Evolutionary conservation across 2,797 vertebrate species (phyloP).

Genomic region (Echiichthys vipera): DNA sequence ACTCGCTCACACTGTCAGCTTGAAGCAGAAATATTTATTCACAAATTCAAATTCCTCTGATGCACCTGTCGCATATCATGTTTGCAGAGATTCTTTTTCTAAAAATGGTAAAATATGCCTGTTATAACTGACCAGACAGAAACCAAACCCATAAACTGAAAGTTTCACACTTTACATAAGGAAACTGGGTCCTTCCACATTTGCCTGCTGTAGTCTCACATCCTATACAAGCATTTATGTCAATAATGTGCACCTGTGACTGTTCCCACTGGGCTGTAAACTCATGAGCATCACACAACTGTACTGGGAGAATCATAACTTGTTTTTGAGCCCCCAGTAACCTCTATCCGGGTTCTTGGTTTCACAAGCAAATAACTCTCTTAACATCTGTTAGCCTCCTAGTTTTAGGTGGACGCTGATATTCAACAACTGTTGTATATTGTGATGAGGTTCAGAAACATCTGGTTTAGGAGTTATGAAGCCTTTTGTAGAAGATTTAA

Average conservation of each 20-base stretch:
- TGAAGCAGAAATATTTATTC: no score
- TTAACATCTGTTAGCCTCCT: conserved; percentile 60
- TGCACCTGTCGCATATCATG: no score
- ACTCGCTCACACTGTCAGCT: no score
- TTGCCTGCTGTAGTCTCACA: conserved; percentile 60
- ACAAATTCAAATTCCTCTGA: no score
- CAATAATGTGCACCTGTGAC: conserved; percentile 80
- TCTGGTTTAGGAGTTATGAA: conserved; percentile 12
- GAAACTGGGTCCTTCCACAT: conserved; percentile 39
- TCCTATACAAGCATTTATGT: conserved; percentile 51
- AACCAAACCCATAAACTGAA: conserved; percentile 4
- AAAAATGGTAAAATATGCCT: neutral
- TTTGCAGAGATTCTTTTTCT: no score
- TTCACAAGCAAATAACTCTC: conserved; percentile 67
- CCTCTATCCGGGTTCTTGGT: conserved; percentile 60
- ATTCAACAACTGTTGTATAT: conserved; percentile 31
- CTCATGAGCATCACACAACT: conserved; percentile 37
- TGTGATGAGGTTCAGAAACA: neutral
- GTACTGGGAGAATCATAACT: conserved; percentile 40
- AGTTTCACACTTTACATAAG: conserved; percentile 26
- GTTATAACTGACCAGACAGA: neutral
- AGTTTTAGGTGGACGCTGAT: conserved; percentile 14
- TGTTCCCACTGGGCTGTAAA: conserved; percentile 67
- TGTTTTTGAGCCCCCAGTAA: conserved; percentile 25
- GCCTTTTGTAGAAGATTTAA: neutral